Percentiles rank a stretch among this genome's conserved stretches.
Evolutionary conservation across 53 echinoderm and acorn worm genomes (phyloP).

Genomic region (Luidia sarsii): DNA sequence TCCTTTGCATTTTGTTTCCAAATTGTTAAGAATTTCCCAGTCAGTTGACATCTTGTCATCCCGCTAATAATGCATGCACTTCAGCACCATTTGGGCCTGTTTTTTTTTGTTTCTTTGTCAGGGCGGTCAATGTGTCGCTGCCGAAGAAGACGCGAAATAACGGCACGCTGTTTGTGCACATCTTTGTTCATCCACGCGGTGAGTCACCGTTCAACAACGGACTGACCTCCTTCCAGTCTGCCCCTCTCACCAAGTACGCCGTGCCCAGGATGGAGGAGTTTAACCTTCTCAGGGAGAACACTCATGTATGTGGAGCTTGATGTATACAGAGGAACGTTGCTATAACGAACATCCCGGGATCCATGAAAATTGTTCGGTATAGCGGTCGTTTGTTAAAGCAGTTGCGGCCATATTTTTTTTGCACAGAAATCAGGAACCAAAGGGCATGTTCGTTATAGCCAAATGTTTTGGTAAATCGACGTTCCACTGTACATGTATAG

Average conservation of each 20-base stretch:
- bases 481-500: too few species aligned
- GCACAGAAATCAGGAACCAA: too few species aligned
- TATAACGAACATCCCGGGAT: too few species aligned
- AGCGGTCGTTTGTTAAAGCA: too few species aligned
- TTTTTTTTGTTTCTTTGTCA: constrained; percentile 29
- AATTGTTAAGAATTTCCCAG: too few species aligned
- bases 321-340: background rate
- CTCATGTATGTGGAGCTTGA: background rate
- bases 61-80: background rate
- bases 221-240: constrained; percentile 44
- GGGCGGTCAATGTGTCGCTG: constrained; percentile 82
- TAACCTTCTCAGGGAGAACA: constrained; percentile 61
- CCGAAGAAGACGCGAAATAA: constrained; percentile 80
- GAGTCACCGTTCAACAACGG: constrained; percentile 42
- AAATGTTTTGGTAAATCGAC: too few species aligned
- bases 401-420: too few species aligned
- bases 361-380: too few species aligned
- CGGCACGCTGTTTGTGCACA: constrained; percentile 72
- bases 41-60: too few species aligned
- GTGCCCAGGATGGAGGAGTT: constrained; percentile 71
- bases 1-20: too few species aligned
- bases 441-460: too few species aligned
- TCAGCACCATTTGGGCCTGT: background rate
- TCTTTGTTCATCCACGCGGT: constrained; percentile 61
- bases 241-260: constrained; percentile 72